Evolutionary conservation across 2,888 invertebrate species (phyloP).

Genomic region (Drosophila kuntzei): DNA sequence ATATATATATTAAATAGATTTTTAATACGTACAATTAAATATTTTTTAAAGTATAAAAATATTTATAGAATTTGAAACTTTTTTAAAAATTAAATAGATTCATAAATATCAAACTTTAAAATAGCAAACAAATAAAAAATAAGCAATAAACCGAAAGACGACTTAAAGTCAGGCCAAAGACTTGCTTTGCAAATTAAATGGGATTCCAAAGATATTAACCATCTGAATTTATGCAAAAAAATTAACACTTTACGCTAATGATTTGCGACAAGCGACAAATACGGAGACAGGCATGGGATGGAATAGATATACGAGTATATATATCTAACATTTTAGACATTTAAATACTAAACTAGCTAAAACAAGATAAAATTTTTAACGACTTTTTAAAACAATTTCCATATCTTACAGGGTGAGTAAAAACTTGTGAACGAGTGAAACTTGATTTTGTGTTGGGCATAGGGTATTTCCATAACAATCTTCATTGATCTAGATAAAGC

Average conservation of each 20-base stretch:
- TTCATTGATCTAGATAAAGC: slow-evolving; percentile 56
- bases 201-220: slow-evolving; percentile 33
- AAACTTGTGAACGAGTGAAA: slow-evolving; percentile 34
- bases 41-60: no score
- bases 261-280: slow-evolving; percentile 55
- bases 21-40: no score
- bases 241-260: slow-evolving; percentile 71
- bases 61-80: background rate
- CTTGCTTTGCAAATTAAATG: slow-evolving; percentile 46
- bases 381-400: slow-evolving; percentile 27
- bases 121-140: background rate
- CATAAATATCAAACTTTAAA: background rate
- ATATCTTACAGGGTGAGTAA: slow-evolving; percentile 27
- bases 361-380: slow-evolving; percentile 30
- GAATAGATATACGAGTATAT: slow-evolving; percentile 10
- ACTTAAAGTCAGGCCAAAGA: slow-evolving; percentile 8
- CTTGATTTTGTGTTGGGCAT: slow-evolving; percentile 38
- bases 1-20: no score
- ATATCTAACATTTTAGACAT: slow-evolving; percentile 25
- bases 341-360: slow-evolving; percentile 26
- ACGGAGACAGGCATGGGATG: slow-evolving; percentile 35
- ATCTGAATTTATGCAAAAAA: slow-evolving; percentile 65
- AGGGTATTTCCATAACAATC: slow-evolving; percentile 44
- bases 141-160: slow-evolving; percentile 33
- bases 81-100: background rate